Percentiles rank a stretch among this genome's conserved stretches.
Evolutionary conservation across 2,888 invertebrate species (phyloP).

Genomic region (Phortica magna): DNA sequence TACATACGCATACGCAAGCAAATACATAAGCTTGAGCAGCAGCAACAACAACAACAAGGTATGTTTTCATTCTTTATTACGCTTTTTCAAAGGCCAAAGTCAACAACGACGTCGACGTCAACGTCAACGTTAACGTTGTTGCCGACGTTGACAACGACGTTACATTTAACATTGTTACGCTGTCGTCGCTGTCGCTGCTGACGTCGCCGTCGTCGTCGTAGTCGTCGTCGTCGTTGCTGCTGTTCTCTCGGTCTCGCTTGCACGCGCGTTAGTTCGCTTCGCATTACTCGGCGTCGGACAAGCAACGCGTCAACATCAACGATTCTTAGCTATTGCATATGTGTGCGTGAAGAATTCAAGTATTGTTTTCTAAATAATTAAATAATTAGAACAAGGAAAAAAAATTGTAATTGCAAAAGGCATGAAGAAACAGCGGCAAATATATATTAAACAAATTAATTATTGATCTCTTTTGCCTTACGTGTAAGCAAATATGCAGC

Average conservation of each 20-base stretch:
- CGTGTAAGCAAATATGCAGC: conserved; percentile 4
- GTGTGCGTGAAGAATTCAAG: not conserved
- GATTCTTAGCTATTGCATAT: not conserved
- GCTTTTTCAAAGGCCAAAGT: conserved; percentile 33
- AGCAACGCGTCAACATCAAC: conserved; percentile 69
- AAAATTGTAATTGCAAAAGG: conserved; percentile 26
- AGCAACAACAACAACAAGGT: not conserved
- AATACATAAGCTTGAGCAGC: conserved; percentile 11
- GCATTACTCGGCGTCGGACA: conserved; percentile 23
- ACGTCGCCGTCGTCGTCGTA: conserved; percentile 32
- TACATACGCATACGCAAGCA: not conserved
- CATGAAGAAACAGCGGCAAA: conserved; percentile 25
- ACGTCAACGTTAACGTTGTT: not conserved
- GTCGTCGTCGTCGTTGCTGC: conserved; percentile 45
- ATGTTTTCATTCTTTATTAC: not conserved
- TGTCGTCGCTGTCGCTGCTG: conserved; percentile 27
- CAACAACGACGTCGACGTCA: conserved; percentile 16
- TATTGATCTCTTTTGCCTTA: conserved; percentile 19
- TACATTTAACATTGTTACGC: not conserved
- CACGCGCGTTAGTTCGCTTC: conserved; percentile 35
- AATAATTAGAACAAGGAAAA: conserved; percentile 29
- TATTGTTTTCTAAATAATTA: not conserved
- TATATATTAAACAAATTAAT: conserved; percentile 36
- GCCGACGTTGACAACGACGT: not conserved
- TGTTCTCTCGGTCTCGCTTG: conserved; percentile 20